These are phyloP conservation scores for Syrista parreyssii DNA, from an alignment of 2,888 invertebrate genomes.

Conservation along the genomic window DNA sequence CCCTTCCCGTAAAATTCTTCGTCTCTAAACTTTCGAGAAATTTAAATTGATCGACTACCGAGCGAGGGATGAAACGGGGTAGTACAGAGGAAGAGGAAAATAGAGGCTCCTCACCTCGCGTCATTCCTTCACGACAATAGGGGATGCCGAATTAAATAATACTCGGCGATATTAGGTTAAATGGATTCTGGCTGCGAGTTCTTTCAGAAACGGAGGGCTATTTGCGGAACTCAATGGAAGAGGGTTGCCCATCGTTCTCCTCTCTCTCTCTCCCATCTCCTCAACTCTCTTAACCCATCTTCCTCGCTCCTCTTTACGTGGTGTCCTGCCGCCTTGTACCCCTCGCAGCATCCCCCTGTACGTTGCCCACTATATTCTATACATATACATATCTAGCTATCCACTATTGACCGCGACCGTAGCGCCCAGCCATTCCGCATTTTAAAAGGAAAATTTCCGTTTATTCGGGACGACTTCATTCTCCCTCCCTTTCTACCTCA, in stretches of 20 bases:
- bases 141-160: constrained; percentile 5
- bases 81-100: neutral
- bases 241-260: constrained; percentile 35
- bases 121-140: neutral
- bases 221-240: constrained; percentile 56
- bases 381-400: neutral
- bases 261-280: constrained; percentile 22
- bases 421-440: constrained; percentile 58
- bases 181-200: constrained; percentile 37
- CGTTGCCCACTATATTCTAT: neutral
- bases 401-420: constrained; percentile 50
- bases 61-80: neutral
- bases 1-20: neutral
- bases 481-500: constrained; percentile 28
- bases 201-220: constrained; percentile 46
- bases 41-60: neutral
- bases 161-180: constrained; percentile 39
- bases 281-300: neutral
- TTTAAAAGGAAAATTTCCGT: constrained; percentile 65
- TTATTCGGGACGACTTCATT: constrained; percentile 50
- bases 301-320: neutral
- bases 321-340: neutral
- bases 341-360: neutral
- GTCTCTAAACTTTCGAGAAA: neutral
- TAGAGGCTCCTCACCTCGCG: neutral